Evolutionary conservation across 53 echinoderm and acorn worm genomes (phyloP), one percentile per base, ranked within the genome.

Genomic region (Pentamera pediparva): DNA sequence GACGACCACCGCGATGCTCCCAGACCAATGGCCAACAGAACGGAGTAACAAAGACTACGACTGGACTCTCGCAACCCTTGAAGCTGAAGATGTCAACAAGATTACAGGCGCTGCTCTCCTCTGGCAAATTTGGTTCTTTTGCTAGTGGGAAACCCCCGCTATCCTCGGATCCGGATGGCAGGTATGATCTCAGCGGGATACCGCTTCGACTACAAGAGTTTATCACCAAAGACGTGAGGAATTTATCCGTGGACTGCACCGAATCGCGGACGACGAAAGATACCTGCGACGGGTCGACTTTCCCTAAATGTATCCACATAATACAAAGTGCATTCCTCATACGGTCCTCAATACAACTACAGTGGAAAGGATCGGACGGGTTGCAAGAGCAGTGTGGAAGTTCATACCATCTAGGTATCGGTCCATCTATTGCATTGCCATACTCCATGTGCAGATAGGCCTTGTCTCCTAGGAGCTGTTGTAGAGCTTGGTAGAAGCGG

Each of bases 51-150:
- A 83, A 78, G 11, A 83, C 70, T 35, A 83, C 83, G 32, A 83
- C 70, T n/a, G 83, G 70, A 47, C 58, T 83, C 34, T 83, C 83
- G 43, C 83, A 83, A 41, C 83, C 83, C 47, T 78, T 83, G 51
- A 78, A 83, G 70, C 83, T 83, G 69, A 83, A 70, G 26, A 83
- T 83, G 48, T 83, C 78, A n/a, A 83, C 83, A 22, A 81, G 69
- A 15, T 62, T 69, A 7, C 69, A 59, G 24, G 18, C 56, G 1
- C 57, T 20, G 22, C 17, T 41, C 30, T 10, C 12, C n/a, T 1
- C 11, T 26, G 67, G 18, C 25, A 26, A 6, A 6, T 39, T 25
- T 4, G 4, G 26, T 27, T 21, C 22, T 4, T 18, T 11, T 24
- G 37, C 18, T 30, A 6, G 18, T 2, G 11, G 24, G 15, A 11